phyloP scores from a whole-genome alignment of 1,140 invertebrate genomes.

The Procambarus clarkii region DNA sequence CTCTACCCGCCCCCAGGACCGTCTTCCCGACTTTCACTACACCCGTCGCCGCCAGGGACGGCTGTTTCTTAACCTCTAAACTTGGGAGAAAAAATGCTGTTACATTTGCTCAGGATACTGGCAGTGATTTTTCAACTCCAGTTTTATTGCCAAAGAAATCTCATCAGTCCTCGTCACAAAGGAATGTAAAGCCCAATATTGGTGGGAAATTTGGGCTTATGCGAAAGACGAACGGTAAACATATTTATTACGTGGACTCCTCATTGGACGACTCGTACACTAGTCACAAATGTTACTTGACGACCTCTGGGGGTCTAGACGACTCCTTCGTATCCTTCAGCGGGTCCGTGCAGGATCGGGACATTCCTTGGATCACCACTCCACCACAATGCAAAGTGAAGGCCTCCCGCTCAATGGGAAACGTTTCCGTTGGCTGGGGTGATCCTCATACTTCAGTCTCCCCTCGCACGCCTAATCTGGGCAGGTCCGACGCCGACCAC shows the following conservation, averaged over 20 bases:
- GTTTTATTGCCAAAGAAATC: not conserved
- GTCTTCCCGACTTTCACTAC: constrained; percentile 35
- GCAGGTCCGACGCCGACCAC: not conserved
- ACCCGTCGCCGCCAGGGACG: not conserved
- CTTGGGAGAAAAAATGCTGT: not conserved
- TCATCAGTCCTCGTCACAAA: not conserved
- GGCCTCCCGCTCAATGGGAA: constrained; percentile 8
- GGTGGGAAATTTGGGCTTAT: not conserved
- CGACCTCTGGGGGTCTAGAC: not conserved
- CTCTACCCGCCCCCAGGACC: constrained; percentile 33
- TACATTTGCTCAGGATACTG: not conserved
- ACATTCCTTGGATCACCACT: constrained; percentile 50
- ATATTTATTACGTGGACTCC: not conserved
- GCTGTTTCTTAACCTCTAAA: not conserved
- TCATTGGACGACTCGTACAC: constrained; percentile 41
- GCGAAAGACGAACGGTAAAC: not conserved
- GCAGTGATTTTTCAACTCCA: not conserved
- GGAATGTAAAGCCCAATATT: not conserved
- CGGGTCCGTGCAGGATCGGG: not conserved
- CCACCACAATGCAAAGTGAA: constrained; percentile 4
- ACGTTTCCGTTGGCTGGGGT: not conserved
- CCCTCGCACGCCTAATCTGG: not conserved
- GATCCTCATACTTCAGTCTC: too few species aligned
- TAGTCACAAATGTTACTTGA: constrained; percentile 44
- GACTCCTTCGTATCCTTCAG: not conserved